Base-by-base conservation (phyloP, 2,888 invertebrate species). In the Phaedon cochleariae region DNA sequence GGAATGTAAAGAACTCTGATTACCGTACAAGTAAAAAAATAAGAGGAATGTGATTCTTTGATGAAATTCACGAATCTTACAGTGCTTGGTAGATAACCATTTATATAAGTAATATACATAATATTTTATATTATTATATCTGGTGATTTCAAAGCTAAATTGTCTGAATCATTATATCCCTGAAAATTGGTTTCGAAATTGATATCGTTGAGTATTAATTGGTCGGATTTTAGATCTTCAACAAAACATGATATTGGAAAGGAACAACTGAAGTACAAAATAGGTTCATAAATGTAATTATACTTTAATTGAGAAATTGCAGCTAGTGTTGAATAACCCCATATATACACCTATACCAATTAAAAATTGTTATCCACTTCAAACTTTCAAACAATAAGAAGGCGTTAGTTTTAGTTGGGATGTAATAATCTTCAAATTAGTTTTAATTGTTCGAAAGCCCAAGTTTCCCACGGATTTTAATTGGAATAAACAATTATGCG, bases 391-490 rank as follows among this genome's bases (percentile, higher is more conserved):
- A 57, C 57, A 57, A 57, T 57, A 45, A 57, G 26, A 15, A 17
- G 45, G 18, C 57, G 18, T 57, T 18, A 41, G 21, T 41, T 29
- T 57, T 18, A 41, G 21, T 41, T 29, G 15, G 45, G 45, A 21
- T 45, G 26, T 26, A 57, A 57, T 57, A 57, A 57, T 15, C 26
- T 22, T 46, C 26, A 22, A 57, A 57, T 57, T 45, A 45, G 29
- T 57, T 45, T 41, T 57, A 57, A 46, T 57, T 31, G 37, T 45
- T 41, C 41, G n/a, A 18, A 45, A 34, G 57, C 41, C 21, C 18
- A 57, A 57, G 46, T 18, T 57, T 57, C 57, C 57, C 57, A 57
- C 57, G 57, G 55, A 57, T 57, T 45, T 41, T 9, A 18, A 45
- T 17, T 29, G 22, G 15, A 57, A 15, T 12, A 41, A 41, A 57